Evolutionary conservation across 2,797 vertebrate species (phyloP).

Genomic region (Bradypus variegatus): DNA sequence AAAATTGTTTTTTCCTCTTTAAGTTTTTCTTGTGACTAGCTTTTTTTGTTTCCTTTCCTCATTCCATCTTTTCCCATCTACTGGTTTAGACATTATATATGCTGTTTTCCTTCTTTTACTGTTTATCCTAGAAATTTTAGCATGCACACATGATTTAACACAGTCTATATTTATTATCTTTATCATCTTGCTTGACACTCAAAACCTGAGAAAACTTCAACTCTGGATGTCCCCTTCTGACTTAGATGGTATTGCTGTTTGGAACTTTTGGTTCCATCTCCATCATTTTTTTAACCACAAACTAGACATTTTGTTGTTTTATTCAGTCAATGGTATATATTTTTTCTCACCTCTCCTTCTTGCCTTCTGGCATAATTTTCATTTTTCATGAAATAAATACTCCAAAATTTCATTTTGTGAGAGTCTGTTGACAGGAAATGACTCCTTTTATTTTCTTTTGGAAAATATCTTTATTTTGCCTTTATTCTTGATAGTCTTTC

Average conservation of each 20-base stretch:
- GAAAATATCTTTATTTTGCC: background rate
- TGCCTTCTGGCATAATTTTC: background rate
- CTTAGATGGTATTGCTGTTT: background rate
- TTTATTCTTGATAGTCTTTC: background rate
- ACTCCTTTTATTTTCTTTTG: background rate
- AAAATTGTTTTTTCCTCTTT: background rate
- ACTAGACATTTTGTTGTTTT: background rate
- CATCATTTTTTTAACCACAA: background rate
- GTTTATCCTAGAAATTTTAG: background rate
- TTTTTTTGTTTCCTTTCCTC: background rate
- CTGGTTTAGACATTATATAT: background rate
- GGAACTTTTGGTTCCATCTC: background rate
- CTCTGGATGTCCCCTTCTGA: background rate
- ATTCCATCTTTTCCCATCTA: background rate
- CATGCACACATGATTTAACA: background rate
- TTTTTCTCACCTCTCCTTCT: background rate
- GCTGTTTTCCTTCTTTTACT: background rate
- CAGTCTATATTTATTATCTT: background rate
- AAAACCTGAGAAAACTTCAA: background rate
- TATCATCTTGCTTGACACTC: background rate
- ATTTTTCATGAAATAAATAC: background rate
- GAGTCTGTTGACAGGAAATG: background rate
- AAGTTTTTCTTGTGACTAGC: background rate
- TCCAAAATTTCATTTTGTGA: slow-evolving; percentile 7
- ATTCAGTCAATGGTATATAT: background rate